Evolutionary conservation across 2,888 invertebrate genomes (phyloP).

Genomic region (Lithophane leautieri): DNA sequence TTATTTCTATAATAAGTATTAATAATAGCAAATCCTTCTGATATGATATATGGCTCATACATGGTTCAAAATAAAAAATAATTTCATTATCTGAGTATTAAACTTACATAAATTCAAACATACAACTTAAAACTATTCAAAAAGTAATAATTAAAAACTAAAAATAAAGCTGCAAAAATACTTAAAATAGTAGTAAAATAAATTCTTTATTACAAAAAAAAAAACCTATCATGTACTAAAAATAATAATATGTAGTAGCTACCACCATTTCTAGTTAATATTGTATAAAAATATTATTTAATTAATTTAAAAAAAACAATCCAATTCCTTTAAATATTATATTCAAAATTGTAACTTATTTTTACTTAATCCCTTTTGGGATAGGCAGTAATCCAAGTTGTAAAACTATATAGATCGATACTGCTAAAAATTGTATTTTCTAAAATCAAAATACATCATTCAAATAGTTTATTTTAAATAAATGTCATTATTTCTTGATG

Average conservation of each 20-base stretch:
- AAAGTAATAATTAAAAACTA: constrained; percentile 55
- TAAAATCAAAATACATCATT: constrained; percentile 10
- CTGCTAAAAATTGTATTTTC: not conserved
- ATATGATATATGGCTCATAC: constrained; percentile 49
- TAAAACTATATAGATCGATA: constrained; percentile 1
- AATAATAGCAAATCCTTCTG: constrained; percentile 30
- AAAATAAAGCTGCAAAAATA: constrained; percentile 69
- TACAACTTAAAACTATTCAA: constrained; percentile 54
- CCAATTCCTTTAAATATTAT: constrained; percentile 59
- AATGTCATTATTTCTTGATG: constrained; percentile 2
- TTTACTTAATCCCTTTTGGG: constrained; percentile 2
- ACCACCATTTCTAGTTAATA: constrained; percentile 67
- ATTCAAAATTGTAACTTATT: constrained; percentile 43
- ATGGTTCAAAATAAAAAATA: constrained; percentile 51
- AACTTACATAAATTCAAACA: constrained; percentile 60
- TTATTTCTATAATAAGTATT: constrained; percentile 5
- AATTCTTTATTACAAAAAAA: constrained; percentile 67
- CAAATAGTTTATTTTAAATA: not conserved
- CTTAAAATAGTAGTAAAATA: constrained; percentile 68
- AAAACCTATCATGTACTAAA: constrained; percentile 67
- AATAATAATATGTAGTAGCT: constrained; percentile 68
- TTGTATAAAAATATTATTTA: constrained; percentile 62
- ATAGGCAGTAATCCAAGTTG: not conserved
- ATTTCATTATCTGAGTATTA: constrained; percentile 64
- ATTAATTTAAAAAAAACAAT: constrained; percentile 41